Evolutionary conservation across 2,113 vertebrate species (phyloP).

Genomic region (Rhipidura dahli): DNA sequence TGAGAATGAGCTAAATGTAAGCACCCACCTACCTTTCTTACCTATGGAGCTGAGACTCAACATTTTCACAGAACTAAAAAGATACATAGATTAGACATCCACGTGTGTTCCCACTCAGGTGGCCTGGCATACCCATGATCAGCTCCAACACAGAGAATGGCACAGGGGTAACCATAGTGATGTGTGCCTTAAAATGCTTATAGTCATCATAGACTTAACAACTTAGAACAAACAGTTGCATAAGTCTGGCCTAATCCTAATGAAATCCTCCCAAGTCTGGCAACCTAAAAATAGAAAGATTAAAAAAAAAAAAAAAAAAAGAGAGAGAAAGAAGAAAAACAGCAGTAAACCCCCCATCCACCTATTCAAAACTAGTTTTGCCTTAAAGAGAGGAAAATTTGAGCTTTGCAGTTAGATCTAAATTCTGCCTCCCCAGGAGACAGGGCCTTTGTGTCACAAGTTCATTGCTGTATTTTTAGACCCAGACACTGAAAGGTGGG

Average conservation of each 20-base stretch:
- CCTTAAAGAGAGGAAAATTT: neutral
- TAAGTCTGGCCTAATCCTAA: neutral
- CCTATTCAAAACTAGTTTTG: neutral
- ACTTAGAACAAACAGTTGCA: neutral
- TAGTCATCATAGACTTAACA: neutral
- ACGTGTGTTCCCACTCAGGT: neutral
- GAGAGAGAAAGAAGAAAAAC: neutral
- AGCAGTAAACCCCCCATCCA: neutral
- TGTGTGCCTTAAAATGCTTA: neutral
- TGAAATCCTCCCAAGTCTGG: neutral
- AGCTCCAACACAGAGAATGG: neutral
- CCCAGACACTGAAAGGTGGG: conserved; percentile 2
- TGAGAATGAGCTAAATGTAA: neutral
- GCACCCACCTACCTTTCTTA: neutral
- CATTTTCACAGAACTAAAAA: neutral
- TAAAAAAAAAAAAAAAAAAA: neutral
- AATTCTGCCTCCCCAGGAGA: neutral
- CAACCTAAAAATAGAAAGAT: neutral
- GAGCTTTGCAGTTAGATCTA: neutral
- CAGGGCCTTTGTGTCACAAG: conserved; percentile 7
- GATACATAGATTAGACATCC: neutral
- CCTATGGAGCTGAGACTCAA: neutral
- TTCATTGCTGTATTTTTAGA: conserved; percentile 56
- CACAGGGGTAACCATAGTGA: conserved; percentile 22
- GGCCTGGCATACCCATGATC: neutral